Evolutionary conservation across 2,113 vertebrate species (phyloP).

Genomic region (Egretta garzetta): DNA sequence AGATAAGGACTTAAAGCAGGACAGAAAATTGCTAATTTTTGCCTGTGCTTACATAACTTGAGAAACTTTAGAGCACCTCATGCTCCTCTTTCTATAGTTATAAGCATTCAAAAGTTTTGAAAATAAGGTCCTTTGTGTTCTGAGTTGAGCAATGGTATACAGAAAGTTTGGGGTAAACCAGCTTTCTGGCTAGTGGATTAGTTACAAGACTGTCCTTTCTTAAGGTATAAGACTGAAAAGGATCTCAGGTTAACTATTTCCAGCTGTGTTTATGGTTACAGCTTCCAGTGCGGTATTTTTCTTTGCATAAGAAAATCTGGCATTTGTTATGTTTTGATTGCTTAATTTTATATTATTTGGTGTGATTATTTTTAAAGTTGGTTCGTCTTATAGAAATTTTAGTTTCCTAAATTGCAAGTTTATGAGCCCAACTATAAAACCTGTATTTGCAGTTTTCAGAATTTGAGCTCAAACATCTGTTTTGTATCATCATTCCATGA

Average conservation of each 20-base stretch:
- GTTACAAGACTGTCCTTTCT: neutral
- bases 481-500: neutral
- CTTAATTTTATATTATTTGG: neutral
- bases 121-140: neutral
- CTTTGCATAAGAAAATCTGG: neutral
- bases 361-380: neutral
- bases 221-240: neutral
- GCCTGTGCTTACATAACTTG: neutral
- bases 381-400: neutral
- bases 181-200: neutral
- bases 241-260: neutral
- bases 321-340: neutral
- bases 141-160: neutral
- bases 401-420: neutral
- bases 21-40: neutral
- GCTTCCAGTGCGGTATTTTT: neutral
- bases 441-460: neutral
- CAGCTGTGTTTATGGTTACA: neutral
- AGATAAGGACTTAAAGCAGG: neutral
- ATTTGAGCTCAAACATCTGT: neutral
- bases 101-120: neutral
- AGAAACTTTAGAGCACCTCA: neutral
- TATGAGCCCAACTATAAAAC: neutral
- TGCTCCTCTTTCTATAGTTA: neutral
- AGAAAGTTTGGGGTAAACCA: neutral